Conservation (phyloP, 2,113 vertebrate genomes). For the Pseudorasbora parva region DNA sequence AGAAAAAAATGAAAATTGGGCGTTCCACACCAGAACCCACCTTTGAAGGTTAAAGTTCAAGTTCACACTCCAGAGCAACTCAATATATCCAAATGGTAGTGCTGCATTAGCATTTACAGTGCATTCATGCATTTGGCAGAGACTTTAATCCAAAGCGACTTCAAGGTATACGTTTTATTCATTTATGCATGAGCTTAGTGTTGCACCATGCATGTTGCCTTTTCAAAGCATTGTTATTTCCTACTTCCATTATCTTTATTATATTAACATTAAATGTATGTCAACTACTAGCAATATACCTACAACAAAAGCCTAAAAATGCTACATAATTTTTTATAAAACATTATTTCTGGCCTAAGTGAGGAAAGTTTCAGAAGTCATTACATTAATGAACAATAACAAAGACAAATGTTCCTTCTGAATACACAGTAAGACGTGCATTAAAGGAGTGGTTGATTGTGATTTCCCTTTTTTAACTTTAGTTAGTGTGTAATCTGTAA, state of each 20-base stretch:
- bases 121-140: background rate
- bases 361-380: too few species aligned
- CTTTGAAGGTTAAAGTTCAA: conserved; percentile 12
- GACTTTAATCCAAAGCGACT: background rate
- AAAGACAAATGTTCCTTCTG: background rate
- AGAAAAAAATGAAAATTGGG: background rate
- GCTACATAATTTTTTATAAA: background rate
- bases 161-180: background rate
- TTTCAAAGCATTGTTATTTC: background rate
- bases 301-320: background rate
- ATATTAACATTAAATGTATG: background rate
- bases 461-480: too few species aligned
- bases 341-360: too few species aligned
- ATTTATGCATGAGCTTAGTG: background rate
- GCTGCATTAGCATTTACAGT: conserved; percentile 15
- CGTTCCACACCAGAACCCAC: background rate
- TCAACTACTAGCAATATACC: background rate
- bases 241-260: background rate
- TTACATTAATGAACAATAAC: background rate
- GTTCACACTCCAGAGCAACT: background rate
- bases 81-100: background rate
- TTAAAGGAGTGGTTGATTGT: too few species aligned
- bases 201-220: background rate
- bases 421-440: background rate
- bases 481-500: too few species aligned